Base-by-base conservation (phyloP, 1,140 invertebrate genomes). In the Colletes gigas region DNA sequence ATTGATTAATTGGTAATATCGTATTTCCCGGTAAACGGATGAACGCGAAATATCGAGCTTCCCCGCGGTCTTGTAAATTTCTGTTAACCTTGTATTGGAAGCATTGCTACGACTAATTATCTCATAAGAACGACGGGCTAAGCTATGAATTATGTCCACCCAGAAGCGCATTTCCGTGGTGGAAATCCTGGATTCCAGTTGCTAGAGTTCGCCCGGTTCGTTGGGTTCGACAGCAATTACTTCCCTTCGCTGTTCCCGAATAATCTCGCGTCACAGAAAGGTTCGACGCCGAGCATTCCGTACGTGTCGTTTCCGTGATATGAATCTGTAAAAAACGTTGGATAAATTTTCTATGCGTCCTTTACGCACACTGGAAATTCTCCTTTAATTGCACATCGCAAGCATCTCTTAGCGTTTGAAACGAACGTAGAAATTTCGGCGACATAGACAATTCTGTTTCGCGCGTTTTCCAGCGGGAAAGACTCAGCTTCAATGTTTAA, bases 201-300 rank as follows among this genome's bases (percentile, higher is more conserved):
- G n/a, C 55, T 50, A 63, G 68, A 72, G 72, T 78, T 71, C 68
- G 57, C 57, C 1, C 0, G 21, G 57, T 17, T 59, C 10, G 75
- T 78, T 62, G 47, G 10, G 70, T 70, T 78, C 67, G 75, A 78
- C 47, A 19, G 75, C 55, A 21, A 78, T 78, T 71, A 78, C 44
- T 30, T 62, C 17, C 17, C 14, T n/a, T 10, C 44, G 41, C 5
- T 6, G 21, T 78, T 52, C 12, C 44, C 10, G 3, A n/a, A 21
- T 54, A 66, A 75, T 75, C 30, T 65, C 21, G 6, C 17, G 21
- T 41, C 12, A 6, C 21, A 8, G 3, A n/a, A 52, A 14, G 12
- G n/a, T 73, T 8, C n/a, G 57, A 9, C 8, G n/a, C 8, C 1
- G 15, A 44, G 15, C 62, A 65, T 39, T 30, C 59, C 62, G 6